phyloP scores from a whole-genome alignment of 2,113 vertebrate genomes.

The Leiothrix lutea region DNA sequence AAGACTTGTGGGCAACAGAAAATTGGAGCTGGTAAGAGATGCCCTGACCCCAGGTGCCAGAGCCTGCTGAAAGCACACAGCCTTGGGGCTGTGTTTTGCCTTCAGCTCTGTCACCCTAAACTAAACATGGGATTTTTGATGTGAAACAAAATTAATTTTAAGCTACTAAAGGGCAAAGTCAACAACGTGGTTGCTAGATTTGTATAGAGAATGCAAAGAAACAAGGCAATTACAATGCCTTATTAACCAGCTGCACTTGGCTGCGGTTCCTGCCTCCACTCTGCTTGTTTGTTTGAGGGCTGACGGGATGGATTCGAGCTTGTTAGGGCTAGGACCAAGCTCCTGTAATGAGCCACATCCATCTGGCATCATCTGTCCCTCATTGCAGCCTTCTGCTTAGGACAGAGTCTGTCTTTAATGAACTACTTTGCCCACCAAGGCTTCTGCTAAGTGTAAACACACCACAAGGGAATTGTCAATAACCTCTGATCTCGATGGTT shows the following conservation, averaged over 20 bases:
- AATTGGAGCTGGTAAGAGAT: background rate
- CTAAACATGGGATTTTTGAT: background rate
- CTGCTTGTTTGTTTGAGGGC: background rate
- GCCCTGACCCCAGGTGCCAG: background rate
- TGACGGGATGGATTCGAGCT: background rate
- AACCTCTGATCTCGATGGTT: background rate
- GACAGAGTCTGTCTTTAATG: background rate
- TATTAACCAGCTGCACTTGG: conserved; percentile 17
- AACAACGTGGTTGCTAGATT: background rate
- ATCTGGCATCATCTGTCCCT: background rate
- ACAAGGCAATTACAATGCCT: background rate
- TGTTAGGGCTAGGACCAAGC: background rate
- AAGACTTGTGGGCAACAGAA: background rate
- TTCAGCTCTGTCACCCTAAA: background rate
- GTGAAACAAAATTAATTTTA: background rate
- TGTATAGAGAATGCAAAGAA: background rate
- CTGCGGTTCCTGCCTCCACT: background rate
- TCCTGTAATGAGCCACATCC: background rate
- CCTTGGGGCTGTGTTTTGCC: background rate
- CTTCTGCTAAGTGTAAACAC: background rate
- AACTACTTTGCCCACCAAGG: background rate
- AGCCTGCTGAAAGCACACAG: rapidly evolving
- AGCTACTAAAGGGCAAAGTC: background rate
- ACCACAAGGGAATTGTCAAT: background rate
- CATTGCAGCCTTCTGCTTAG: background rate